Evolutionary conservation across 2,113 vertebrate species (phyloP), one percentile per base, ranked within the genome.

Genomic region (Antechinus flavipes): DNA sequence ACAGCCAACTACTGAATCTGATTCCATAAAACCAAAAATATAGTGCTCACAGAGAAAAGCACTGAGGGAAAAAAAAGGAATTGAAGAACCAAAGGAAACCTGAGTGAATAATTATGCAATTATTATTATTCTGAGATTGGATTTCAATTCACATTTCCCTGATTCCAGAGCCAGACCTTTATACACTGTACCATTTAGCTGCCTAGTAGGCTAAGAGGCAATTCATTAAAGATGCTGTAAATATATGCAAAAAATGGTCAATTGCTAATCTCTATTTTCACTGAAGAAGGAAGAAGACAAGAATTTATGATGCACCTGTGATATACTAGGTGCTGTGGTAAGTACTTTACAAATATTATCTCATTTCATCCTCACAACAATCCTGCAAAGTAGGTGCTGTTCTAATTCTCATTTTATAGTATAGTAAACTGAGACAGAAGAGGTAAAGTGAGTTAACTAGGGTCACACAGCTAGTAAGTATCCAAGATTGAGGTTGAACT

Each of bases 1-100:
- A n/a, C 0, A 0, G 7, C 84, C 49, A 53, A 30, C 12, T n/a
- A 42, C 35, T 8, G 19, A 84, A 42, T 42, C 6, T 84, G 68
- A 42, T 7, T 84, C 19, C 68, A 84, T 84, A 84, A 84, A 84
- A 84, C 16, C 16, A 42, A 23, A 84, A 84, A 22, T n/a, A 23
- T 84, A 19, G 19, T 3, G 4, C n/a, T 84, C 35, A 84, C n/a
- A 42, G 35, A 42, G 68, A 22, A 84, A 84, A 84, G n/a, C 16
- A 84, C n/a, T 84, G 68, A n/a, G 30, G 7, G 6, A 54, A 19
- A 54, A 54, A 35, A 9, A 23, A 23, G 42, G n/a, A 84, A 42
- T 84, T 23, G 19, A 84, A 58, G 7, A 84, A 84, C 14, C 68
- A 42, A 84, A 84, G 19, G n/a, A 42, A 84, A 23, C 7, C 68